Evolutionary conservation across 2,113 vertebrate species (phyloP).

Genomic region (Caretta caretta): DNA sequence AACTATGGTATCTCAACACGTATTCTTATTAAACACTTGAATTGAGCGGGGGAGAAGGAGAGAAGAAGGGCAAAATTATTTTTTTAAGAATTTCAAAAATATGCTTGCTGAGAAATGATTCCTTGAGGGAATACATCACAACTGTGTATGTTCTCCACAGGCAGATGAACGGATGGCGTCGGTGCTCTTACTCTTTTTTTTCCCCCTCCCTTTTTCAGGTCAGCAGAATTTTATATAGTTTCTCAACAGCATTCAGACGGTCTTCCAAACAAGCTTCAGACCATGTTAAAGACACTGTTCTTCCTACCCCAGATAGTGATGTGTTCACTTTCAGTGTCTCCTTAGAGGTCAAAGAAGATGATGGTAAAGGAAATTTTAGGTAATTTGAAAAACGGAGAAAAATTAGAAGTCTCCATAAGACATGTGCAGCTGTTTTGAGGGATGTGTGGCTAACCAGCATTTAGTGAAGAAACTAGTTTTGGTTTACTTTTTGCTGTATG

Average conservation of each 20-base stretch:
- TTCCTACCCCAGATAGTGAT: slow-evolving; percentile 89
- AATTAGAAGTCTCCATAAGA: not conserved
- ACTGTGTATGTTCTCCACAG: not conserved
- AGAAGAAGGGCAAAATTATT: not conserved
- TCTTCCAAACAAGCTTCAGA: slow-evolving; percentile 89
- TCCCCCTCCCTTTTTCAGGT: slow-evolving; percentile 82
- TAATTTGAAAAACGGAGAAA: slow-evolving; percentile 56
- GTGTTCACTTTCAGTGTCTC: slow-evolving; percentile 94
- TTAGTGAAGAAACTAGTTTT: not conserved
- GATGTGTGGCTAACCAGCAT: not conserved
- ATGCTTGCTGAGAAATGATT: not conserved
- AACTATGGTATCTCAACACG: not conserved
- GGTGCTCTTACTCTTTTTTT: accelerated
- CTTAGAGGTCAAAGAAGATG: slow-evolving; percentile 96
- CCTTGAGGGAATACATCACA: not conserved
- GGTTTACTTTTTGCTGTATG: not conserved
- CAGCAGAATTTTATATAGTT: slow-evolving; percentile 97
- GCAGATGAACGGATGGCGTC: not conserved
- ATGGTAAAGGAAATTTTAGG: slow-evolving; percentile 98
- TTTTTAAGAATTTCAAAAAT: not conserved
- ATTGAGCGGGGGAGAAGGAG: not conserved
- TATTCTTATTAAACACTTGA: accelerated
- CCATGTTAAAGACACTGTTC: slow-evolving; percentile 79
- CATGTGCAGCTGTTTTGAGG: not conserved
- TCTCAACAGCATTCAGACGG: slow-evolving; percentile 94